phyloP scores from a whole-genome alignment of 1,140 invertebrate species.

The Drosophila saltans region DNA sequence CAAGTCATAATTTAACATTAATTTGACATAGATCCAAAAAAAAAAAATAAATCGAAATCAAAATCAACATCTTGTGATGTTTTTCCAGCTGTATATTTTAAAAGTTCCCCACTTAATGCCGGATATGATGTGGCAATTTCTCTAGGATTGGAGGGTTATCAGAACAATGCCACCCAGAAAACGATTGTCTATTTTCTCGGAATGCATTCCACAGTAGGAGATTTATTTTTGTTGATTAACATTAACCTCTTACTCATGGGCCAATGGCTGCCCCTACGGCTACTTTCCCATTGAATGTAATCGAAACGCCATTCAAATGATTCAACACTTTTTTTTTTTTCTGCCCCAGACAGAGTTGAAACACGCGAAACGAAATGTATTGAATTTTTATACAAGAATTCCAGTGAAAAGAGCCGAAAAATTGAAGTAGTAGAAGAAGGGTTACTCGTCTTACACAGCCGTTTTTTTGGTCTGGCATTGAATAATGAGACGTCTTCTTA shows the following conservation, averaged over 20 bases:
- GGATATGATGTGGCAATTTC: conserved; percentile 3
- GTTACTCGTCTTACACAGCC: conserved; percentile 26
- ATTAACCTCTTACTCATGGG: neutral
- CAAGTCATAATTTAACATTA: conserved; percentile 11
- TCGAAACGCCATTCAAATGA: conserved; percentile 49
- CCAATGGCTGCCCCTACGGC: neutral
- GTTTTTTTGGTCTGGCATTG: conserved; percentile 18
- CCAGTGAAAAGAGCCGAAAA: conserved; percentile 36
- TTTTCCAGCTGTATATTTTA: neutral
- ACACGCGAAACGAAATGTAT: conserved; percentile 16
- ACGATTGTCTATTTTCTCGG: neutral
- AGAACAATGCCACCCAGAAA: neutral
- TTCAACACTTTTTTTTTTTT: conserved; percentile 40
- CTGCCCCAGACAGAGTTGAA: conserved; percentile 33
- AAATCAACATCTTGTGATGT: neutral
- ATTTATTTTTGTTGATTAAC: neutral
- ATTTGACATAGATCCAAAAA: conserved; percentile 28
- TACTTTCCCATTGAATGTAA: conserved; percentile 31
- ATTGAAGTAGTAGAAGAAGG: neutral
- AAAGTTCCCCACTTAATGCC: neutral
- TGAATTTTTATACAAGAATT: conserved; percentile 13
- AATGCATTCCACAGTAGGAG: neutral
- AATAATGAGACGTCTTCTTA: conserved; percentile 10
- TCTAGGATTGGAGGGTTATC: neutral
- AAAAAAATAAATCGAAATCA: no score